Evolutionary conservation across 2,888 invertebrate genomes (phyloP), one percentile per base, ranked within the genome.

Genomic region (Orchesella flavescens): DNA sequence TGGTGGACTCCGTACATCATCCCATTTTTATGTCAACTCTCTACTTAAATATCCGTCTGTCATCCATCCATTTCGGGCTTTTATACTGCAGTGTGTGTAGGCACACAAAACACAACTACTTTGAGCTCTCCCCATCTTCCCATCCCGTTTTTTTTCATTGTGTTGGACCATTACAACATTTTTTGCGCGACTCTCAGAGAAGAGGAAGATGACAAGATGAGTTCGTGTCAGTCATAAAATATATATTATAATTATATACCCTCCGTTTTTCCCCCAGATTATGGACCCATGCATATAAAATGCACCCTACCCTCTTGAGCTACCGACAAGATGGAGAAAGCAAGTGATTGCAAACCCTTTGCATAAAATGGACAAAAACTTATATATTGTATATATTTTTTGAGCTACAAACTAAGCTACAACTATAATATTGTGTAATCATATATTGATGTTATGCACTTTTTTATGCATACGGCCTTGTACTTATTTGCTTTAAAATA

Each of bases 401-500:
- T 44, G 44, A 44, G 44, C 44, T 44, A 44, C 44, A 44, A 9
- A 44, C 44, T n/a, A 12, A 44, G 49, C 49, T n/a, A 49, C 12
- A 49, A 15, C 5, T 12, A 49, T 3, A 34, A 34, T 34, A 34
- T 34, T 34, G 34, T 34, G 34, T 34, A 34, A 34, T 34, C 34
- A 34, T 34, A 34, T 34, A 34, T 34, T 34, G 34, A 34, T 34
- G 34, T n/a, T 15, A 49, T 74, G 63, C 63, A 63, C 17, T 63
- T 74, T 63, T 49, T 74, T 63, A 74, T 74, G 74, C 74, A 74
- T 74, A 63, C 74, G 63, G 63, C 74, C 74, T 74, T 74, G 74
- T 74, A 49, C 74, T 49, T 63, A 74, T 49, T 74, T 19, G 9
- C 24, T 49, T 49, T n/a, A 63, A 63, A 71, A 34, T 34, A 19